Evolutionary conservation across 2,797 vertebrate genomes (phyloP).

Genomic region (Spea hammondii): DNA sequence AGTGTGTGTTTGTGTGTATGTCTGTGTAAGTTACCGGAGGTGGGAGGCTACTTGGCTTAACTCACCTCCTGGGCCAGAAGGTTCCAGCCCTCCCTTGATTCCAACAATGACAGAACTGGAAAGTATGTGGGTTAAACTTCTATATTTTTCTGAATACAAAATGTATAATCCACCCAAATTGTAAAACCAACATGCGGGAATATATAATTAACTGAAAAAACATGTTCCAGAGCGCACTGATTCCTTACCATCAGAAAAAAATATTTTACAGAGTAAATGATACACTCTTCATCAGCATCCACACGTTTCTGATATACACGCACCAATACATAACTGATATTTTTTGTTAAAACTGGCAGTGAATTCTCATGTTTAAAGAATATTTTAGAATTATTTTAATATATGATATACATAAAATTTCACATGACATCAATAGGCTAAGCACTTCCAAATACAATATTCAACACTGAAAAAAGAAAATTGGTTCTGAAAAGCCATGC

Average conservation of each 20-base stretch:
- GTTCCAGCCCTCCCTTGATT: too few species aligned
- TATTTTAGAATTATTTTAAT: background rate
- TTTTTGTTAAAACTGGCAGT: background rate
- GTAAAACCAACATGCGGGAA: too few species aligned
- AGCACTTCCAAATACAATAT: background rate
- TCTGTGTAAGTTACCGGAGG: too few species aligned
- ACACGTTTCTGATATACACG: conserved; percentile 9
- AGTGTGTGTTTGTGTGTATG: too few species aligned
- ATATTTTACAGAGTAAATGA: conserved; percentile 8
- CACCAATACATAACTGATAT: background rate
- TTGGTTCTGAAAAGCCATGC: background rate
- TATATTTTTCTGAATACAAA: too few species aligned
- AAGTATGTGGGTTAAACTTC: too few species aligned
- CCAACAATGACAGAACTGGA: too few species aligned
- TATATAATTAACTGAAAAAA: too few species aligned
- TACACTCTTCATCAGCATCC: background rate
- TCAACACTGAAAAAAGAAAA: background rate
- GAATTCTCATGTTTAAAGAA: background rate
- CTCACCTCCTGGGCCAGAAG: too few species aligned
- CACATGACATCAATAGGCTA: background rate
- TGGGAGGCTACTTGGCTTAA: too few species aligned
- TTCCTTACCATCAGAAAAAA: background rate
- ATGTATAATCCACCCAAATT: too few species aligned
- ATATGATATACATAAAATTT: background rate
- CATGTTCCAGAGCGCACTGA: too few species aligned